Percentiles rank a stretch among this genome's conserved stretches.
Evolutionary conservation across 1,140 invertebrate genomes (phyloP).

Genomic region (Drosophila pandora): DNA sequence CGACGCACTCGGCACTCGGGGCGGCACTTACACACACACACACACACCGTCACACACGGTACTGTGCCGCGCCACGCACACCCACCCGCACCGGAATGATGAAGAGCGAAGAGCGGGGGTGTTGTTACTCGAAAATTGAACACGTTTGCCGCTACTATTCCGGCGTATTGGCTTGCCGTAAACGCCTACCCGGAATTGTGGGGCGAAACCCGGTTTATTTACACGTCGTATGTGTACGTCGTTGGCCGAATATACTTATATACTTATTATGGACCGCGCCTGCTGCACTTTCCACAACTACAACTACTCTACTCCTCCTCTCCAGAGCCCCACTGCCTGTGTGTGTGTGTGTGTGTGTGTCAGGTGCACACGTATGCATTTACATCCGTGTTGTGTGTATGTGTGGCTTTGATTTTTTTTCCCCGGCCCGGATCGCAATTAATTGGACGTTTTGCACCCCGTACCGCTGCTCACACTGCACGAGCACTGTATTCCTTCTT

Average conservation of each 20-base stretch:
- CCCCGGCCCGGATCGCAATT: constrained; percentile 6
- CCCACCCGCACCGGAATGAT: not conserved
- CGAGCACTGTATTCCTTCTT: constrained; percentile 42
- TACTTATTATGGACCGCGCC: constrained; percentile 50
- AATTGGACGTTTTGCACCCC: constrained; percentile 5
- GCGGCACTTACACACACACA: not conserved
- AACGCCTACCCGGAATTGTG: constrained; percentile 35
- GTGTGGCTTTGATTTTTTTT: constrained; percentile 8
- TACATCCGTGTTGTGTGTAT: constrained; percentile 1
- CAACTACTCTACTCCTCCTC: constrained; percentile 9
- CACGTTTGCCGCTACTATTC: constrained; percentile 47
- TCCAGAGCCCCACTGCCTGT: constrained; percentile 7
- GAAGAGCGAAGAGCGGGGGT: constrained; percentile 10
- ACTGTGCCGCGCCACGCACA: constrained; percentile 8
- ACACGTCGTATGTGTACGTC: constrained; percentile 36
- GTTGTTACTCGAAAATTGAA: constrained; percentile 39
- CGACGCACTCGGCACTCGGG: too few species aligned
- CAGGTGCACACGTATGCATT: constrained; percentile 51
- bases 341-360: constrained; percentile 22
- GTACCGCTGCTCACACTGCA: constrained; percentile 28
- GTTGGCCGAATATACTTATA: constrained; percentile 26
- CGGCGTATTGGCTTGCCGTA: constrained; percentile 9
- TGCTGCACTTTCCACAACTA: constrained; percentile 68
- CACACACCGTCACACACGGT: constrained; percentile 21
- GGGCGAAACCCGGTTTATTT: constrained; percentile 72